Percentiles rank a stretch among this genome's conserved stretches.
These are phyloP conservation scores for Drosophila nr. perissopoda DNA, from an alignment of 2,888 invertebrate genomes.

Conservation along the genomic window DNA sequence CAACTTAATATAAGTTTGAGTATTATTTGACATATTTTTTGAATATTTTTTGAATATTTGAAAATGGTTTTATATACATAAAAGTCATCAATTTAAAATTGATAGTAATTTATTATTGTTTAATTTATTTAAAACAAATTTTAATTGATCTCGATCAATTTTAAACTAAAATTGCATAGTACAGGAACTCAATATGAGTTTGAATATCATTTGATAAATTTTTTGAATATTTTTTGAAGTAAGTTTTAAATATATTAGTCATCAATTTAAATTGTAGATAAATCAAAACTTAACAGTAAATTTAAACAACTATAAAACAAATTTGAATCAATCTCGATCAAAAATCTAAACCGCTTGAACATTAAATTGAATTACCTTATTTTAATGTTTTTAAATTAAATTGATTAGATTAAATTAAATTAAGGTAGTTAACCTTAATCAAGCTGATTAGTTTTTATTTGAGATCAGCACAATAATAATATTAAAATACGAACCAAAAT, in stretches of 20 bases:
- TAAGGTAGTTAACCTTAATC: background rate
- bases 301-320: background rate
- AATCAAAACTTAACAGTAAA: background rate
- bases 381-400: background rate
- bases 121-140: background rate
- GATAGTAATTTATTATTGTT: too few species aligned
- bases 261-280: background rate
- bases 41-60: background rate
- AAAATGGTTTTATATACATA: too few species aligned
- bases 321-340: background rate
- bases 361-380: background rate
- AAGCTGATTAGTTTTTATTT: background rate
- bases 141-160: background rate
- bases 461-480: background rate
- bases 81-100: background rate
- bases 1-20: background rate
- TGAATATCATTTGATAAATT: too few species aligned
- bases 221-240: too few species aligned
- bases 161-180: background rate
- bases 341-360: background rate
- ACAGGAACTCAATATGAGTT: too few species aligned
- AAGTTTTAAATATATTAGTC: background rate
- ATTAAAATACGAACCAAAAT: background rate
- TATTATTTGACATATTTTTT: background rate
- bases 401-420: background rate